These are phyloP conservation scores for Oxyruncus cristatus DNA, from an alignment of 2,113 vertebrate species.

Conservation along the genomic window DNA sequence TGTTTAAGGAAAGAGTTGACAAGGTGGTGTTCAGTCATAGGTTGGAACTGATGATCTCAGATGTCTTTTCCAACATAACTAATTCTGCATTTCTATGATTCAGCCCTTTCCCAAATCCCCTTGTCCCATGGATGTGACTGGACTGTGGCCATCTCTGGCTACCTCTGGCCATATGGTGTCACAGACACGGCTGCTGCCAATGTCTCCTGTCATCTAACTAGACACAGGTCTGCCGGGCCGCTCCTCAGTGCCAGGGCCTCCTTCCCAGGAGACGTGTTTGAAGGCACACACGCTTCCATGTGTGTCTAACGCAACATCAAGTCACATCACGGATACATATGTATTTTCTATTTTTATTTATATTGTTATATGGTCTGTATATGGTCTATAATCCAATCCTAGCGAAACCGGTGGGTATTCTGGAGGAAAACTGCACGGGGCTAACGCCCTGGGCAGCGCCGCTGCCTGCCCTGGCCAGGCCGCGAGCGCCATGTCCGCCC, in stretches of 20 bases:
- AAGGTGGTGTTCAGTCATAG: not conserved
- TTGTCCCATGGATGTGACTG: accelerated
- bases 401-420: accelerated
- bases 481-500: not conserved
- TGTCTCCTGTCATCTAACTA: not conserved
- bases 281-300: not conserved
- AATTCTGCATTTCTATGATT: not conserved
- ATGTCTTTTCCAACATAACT: not conserved
- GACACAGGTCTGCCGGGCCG: too few species aligned
- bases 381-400: too few species aligned
- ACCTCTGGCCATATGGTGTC: not conserved
- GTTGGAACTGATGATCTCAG: not conserved
- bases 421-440: accelerated
- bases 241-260: not conserved
- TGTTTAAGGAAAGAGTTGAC: not conserved
- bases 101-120: not conserved
- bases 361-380: not conserved
- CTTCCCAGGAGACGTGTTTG: not conserved
- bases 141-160: not conserved
- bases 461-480: accelerated
- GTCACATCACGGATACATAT: not conserved
- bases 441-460: accelerated
- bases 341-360: not conserved
- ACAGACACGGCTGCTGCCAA: not conserved
- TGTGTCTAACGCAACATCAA: accelerated